These are phyloP conservation scores for Lutjanus erythropterus DNA, from an alignment of 2,113 vertebrate species.

Conservation along the genomic window DNA sequence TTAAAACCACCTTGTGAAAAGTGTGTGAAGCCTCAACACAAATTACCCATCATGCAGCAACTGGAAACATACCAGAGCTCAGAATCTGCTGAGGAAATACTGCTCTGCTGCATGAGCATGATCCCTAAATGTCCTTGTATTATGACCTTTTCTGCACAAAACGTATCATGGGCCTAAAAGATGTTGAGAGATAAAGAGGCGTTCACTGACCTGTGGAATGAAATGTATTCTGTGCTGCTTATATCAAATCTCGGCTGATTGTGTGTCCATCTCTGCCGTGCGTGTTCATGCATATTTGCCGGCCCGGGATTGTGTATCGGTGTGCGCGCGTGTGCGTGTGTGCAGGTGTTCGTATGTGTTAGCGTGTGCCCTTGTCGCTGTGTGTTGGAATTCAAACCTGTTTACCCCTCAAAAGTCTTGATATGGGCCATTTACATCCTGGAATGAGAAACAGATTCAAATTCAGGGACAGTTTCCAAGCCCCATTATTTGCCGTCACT, in stretches of 20 bases:
- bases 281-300: slow-evolving; percentile 13
- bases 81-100: slow-evolving; percentile 14
- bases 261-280: background rate
- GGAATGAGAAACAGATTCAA: slow-evolving; percentile 71
- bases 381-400: slow-evolving; percentile 54
- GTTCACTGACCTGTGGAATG: slow-evolving; percentile 64
- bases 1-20: slow-evolving; percentile 4
- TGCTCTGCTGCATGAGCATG: slow-evolving; percentile 20
- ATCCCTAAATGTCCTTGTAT: slow-evolving; percentile 50
- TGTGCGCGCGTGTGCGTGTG: background rate
- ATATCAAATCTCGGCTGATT: slow-evolving; percentile 41
- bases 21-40: slow-evolving; percentile 4
- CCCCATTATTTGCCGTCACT: slow-evolving; percentile 73
- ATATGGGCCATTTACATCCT: slow-evolving; percentile 65
- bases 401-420: slow-evolving; percentile 54
- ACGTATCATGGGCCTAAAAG: slow-evolving; percentile 19
- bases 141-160: slow-evolving; percentile 53
- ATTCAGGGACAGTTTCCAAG: slow-evolving; percentile 68
- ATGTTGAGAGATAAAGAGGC: slow-evolving; percentile 35
- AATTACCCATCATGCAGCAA: slow-evolving; percentile 22
- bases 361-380: slow-evolving; percentile 1
- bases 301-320: background rate
- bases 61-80: slow-evolving; percentile 5
- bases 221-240: slow-evolving; percentile 46
- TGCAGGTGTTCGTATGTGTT: background rate